Evolutionary conservation across 2,888 invertebrate genomes (phyloP), one percentile per base, ranked within the genome.

Genomic region (Corbicula japonica): DNA sequence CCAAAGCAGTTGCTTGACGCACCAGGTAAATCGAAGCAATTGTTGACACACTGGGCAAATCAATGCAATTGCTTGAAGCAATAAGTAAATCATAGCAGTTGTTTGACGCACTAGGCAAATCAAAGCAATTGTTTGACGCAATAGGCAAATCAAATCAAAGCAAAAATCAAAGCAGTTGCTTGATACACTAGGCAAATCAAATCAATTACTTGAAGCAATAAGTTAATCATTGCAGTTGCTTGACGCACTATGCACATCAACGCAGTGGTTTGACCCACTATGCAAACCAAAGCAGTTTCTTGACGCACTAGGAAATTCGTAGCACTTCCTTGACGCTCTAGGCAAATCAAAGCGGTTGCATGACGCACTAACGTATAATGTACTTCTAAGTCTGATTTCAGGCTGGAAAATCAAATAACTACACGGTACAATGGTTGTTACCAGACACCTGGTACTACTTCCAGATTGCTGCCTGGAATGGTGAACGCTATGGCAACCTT

Each of bases 371-470:
- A n/a, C n/a, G n/a, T n/a, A n/a, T n/a, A n/a, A n/a, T n/a, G n/a
- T n/a, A n/a, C n/a, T n/a, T n/a, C n/a, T n/a, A n/a, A n/a, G n/a
- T n/a, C n/a, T n/a, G n/a, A n/a, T n/a, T n/a, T n/a, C n/a, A n/a
- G n/a, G n/a, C n/a, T n/a, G n/a, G n/a, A n/a, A n/a, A n/a, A n/a
- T n/a, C n/a, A n/a, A n/a, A n/a, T n/a, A n/a, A n/a, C n/a, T n/a
- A 66, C 54, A 77, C 79, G 28, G 35, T 87, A 35, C 34, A 58
- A 10, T 44, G 62, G 12, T 60, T 88, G 35, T 62, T 23, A 2
- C 83, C 86, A 4, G 77, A 63, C 18, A 83, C 84, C 2, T 68
- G 77, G 76, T 86, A 87, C 68, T 86, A 80, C 56, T 46, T 85
- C 28, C 70, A 80, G n/a, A 70, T 87, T 21, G 86, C 80, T 1